Conservation (phyloP, 2,797 vertebrate species). For the Neopelma chrysocephalum region DNA sequence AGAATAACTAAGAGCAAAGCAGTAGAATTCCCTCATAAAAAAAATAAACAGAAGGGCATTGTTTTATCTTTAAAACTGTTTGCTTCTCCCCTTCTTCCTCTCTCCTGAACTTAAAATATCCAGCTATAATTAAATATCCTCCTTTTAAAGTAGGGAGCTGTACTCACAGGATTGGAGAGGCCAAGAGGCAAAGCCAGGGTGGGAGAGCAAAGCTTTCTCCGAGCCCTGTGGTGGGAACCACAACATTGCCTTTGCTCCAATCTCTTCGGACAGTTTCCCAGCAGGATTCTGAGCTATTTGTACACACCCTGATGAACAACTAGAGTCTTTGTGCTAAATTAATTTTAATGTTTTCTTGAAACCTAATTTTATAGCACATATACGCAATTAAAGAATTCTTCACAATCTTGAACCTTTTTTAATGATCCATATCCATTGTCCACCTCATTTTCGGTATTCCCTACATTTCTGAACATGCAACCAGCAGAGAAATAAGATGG, state of each 20-base stretch:
- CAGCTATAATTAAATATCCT: conserved; percentile 73
- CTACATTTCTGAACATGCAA: not conserved
- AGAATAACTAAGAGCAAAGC: not conserved
- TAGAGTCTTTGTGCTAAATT: not conserved
- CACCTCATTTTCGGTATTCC: not conserved
- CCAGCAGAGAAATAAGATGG: not conserved
- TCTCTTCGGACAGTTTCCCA: not conserved
- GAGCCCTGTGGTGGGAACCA: not conserved
- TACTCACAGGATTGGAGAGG: conserved; percentile 39
- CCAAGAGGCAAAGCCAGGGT: conserved; percentile 30
- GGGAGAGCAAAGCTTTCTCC: conserved; percentile 43
- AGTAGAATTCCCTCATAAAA: conserved; percentile 60
- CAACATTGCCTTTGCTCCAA: not conserved
- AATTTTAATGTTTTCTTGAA: not conserved
- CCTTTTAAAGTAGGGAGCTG: conserved; percentile 58
- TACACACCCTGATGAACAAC: not conserved
- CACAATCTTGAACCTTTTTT: not conserved
- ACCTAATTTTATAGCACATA: not conserved
- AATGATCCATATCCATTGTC: not conserved
- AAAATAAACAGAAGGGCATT: conserved; percentile 51
- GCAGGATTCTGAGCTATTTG: not conserved
- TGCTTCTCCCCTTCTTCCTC: conserved; percentile 56
- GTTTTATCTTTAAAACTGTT: conserved; percentile 47
- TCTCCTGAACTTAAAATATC: conserved; percentile 65
- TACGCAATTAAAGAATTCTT: not conserved